Conservation (phyloP, 2,888 invertebrate species). For the Dromius quadrimaculatus region DNA sequence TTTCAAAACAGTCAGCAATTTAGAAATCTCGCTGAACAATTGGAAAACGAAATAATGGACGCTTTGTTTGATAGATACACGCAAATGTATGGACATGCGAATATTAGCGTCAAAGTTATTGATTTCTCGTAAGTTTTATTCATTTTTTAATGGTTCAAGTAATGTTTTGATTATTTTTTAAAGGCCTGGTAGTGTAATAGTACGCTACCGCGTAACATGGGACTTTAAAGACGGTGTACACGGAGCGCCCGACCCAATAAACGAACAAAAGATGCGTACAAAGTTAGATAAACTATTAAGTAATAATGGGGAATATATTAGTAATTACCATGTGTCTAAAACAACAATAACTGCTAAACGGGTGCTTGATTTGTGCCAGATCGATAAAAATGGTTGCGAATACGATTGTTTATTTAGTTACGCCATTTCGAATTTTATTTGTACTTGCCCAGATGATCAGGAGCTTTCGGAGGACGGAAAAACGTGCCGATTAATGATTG, state of each 20-base stretch:
- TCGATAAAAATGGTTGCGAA: conserved; percentile 75
- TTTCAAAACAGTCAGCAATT: conserved; percentile 75
- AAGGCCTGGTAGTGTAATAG: conserved; percentile 77
- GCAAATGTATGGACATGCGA: conserved; percentile 69
- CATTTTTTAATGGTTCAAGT: conserved; percentile 4
- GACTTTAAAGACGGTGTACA: conserved; percentile 68
- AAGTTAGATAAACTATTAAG: conserved; percentile 69
- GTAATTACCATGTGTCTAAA: conserved; percentile 66
- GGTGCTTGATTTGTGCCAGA: conserved; percentile 76
- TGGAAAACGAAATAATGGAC: conserved; percentile 74
- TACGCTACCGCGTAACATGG: conserved; percentile 77
- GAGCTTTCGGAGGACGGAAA: conserved; percentile 67
- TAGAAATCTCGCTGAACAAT: conserved; percentile 70
- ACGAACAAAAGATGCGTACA: conserved; percentile 66
- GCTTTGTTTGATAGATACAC: conserved; percentile 70
- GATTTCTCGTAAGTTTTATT: conserved; percentile 73
- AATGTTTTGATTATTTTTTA: conserved; percentile 59
- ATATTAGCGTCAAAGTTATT: conserved; percentile 73
- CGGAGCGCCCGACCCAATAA: conserved; percentile 68
- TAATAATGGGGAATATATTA: conserved; percentile 68
- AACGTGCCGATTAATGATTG: conserved; percentile 61
- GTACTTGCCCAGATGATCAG: conserved; percentile 74
- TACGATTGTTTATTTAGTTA: conserved; percentile 78
- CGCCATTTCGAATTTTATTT: conserved; percentile 72
- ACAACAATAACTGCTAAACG: conserved; percentile 70